phyloP scores from a whole-genome alignment of 64 coral and sea anemone species.

The Montipora efflorescens region DNA sequence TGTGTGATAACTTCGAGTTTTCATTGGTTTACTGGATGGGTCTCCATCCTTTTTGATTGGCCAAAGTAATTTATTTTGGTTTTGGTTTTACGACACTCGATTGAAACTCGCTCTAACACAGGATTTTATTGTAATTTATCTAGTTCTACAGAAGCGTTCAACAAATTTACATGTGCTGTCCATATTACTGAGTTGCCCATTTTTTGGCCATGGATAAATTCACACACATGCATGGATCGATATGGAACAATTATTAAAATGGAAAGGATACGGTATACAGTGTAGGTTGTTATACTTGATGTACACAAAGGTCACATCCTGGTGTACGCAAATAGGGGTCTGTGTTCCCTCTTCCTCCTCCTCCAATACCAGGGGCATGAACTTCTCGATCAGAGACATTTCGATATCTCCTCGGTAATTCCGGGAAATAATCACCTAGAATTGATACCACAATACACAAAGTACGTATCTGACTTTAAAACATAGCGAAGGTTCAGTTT shows the following conservation, averaged over 20 bases:
- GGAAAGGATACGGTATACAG: conserved; percentile 95
- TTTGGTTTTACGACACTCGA: no score
- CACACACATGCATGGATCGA: background rate
- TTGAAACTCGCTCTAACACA: no score
- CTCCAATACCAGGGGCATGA: conserved; percentile 96
- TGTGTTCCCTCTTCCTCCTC: conserved; percentile 90
- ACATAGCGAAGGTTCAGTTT: background rate
- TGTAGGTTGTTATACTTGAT: conserved; percentile 95
- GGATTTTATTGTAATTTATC: no score
- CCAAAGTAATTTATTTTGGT: no score
- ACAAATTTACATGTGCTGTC: no score
- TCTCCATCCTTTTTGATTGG: no score
- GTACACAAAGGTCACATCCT: conserved; percentile 94
- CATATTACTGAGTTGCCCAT: background rate
- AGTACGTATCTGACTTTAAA: background rate
- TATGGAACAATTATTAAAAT: background rate
- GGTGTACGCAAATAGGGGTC: conserved; percentile 92
- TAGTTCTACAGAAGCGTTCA: no score
- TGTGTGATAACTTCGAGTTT: no score
- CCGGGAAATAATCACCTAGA: conserved; percentile 94
- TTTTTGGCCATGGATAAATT: background rate
- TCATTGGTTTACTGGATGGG: no score
- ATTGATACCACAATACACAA: background rate
- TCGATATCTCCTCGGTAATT: conserved; percentile 96
- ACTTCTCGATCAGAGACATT: conserved; percentile 95